Evolutionary conservation across 2,888 invertebrate species (phyloP).

Genomic region (Leptarthrus brevirostris): DNA sequence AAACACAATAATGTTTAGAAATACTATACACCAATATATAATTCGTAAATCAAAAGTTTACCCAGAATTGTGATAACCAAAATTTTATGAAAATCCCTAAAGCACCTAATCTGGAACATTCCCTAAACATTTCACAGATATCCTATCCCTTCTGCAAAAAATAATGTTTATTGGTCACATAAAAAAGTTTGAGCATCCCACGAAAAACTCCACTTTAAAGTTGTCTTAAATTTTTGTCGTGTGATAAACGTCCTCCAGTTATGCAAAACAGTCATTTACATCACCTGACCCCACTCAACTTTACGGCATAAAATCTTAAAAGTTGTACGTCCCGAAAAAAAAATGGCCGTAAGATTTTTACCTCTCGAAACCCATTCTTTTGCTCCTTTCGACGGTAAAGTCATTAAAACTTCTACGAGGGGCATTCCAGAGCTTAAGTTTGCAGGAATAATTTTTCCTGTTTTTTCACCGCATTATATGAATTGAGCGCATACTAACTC

Average conservation of each 20-base stretch:
- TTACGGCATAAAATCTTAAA: constrained; percentile 1
- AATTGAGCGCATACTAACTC: background rate
- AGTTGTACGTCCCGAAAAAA: background rate
- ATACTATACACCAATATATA: too few relatives aligned
- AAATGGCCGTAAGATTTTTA: constrained; percentile 1
- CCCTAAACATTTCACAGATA: too few relatives aligned
- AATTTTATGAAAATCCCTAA: too few relatives aligned
- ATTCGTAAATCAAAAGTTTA: too few relatives aligned
- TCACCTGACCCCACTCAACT: constrained; percentile 1
- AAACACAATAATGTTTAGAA: too few relatives aligned
- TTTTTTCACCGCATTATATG: background rate
- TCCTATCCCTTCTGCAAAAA: too few relatives aligned
- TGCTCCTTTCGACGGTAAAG: constrained; percentile 11
- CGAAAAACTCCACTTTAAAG: background rate
- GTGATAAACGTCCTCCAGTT: background rate
- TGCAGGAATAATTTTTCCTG: constrained; percentile 4
- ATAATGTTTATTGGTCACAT: constrained; percentile 6
- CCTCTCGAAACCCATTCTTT: constrained; percentile 8
- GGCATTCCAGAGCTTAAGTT: background rate
- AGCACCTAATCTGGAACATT: too few relatives aligned
- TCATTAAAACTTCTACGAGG: constrained; percentile 7
- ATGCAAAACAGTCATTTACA: constrained; percentile 13
- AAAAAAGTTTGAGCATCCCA: background rate
- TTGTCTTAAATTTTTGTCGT: background rate
- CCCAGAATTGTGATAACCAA: too few relatives aligned